Evolutionary conservation across 1,140 invertebrate genomes (phyloP).

Genomic region (Aplysia californica): DNA sequence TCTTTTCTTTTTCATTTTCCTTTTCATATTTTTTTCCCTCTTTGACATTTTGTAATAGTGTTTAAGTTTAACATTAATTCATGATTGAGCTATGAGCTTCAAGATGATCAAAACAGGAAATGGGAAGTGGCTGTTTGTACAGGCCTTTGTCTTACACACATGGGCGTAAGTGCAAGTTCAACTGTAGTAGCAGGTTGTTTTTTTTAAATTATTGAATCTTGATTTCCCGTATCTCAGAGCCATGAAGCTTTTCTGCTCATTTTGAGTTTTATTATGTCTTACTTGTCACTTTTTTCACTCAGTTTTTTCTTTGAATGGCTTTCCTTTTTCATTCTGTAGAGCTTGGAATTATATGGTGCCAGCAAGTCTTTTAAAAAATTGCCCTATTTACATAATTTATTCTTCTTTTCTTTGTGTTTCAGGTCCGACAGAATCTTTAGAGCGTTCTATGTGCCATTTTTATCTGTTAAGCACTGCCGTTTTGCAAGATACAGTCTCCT

Average conservation of each 20-base stretch:
- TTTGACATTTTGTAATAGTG: no score
- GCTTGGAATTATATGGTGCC: background rate
- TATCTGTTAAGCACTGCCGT: constrained; percentile 78
- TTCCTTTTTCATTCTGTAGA: background rate
- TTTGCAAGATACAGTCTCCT: constrained; percentile 87
- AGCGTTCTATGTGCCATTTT: constrained; percentile 89
- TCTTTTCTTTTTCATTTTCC: no score
- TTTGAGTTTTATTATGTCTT: background rate
- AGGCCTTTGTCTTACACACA: no score
- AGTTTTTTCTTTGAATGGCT: background rate
- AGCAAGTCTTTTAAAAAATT: background rate
- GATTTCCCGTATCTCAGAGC: background rate
- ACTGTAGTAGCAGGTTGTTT: no score
- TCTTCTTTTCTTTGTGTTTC: constrained; percentile 44
- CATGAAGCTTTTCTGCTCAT: background rate
- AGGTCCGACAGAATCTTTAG: constrained; percentile 83
- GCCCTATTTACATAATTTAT: constrained; percentile 6
- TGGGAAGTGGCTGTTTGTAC: no score
- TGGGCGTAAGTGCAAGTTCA: no score
- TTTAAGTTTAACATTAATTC: no score
- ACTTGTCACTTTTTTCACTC: background rate
- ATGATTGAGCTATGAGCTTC: no score
- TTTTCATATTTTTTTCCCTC: no score
- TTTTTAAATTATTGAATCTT: no score
- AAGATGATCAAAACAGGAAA: no score